phyloP scores from a whole-genome alignment of 2,113 vertebrate species.

The Archilochus colubris region DNA sequence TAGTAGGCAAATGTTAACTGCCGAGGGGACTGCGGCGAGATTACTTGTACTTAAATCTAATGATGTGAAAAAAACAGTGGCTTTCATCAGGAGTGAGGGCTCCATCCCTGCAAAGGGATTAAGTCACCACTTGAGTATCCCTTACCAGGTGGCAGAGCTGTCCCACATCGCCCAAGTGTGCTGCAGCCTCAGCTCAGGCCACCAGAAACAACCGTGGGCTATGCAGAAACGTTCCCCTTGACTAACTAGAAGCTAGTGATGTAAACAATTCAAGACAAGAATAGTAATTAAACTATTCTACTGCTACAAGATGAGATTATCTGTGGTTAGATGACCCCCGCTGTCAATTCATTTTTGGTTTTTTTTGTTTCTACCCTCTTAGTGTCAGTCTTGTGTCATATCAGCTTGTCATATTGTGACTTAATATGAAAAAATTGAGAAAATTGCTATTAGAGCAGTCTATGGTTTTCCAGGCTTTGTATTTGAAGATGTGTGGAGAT shows the following conservation, averaged over 20 bases:
- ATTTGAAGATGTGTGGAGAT: neutral
- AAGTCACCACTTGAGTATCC: fast-evolving
- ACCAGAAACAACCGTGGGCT: fast-evolving
- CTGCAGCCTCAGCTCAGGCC: fast-evolving
- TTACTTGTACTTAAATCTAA: neutral
- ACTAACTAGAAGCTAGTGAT: neutral
- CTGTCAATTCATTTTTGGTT: neutral
- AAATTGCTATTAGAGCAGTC: neutral
- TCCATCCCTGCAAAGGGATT: neutral
- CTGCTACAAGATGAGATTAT: neutral
- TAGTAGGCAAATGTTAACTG: fast-evolving
- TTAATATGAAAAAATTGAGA: neutral
- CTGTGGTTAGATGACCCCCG: neutral
- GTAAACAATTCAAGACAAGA: neutral
- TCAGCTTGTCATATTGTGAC: neutral
- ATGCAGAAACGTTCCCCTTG: neutral
- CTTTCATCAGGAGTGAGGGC: neutral
- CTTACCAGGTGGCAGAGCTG: neutral
- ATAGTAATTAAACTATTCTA: neutral
- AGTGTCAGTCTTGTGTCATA: neutral
- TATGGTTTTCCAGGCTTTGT: neutral
- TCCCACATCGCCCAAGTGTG: fast-evolving
- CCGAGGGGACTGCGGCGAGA: neutral
- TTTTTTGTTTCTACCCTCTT: neutral
- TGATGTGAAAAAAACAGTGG: neutral